phyloP scores from a whole-genome alignment of 2,113 vertebrate species.

The Entosphenus tridentatus region DNA sequence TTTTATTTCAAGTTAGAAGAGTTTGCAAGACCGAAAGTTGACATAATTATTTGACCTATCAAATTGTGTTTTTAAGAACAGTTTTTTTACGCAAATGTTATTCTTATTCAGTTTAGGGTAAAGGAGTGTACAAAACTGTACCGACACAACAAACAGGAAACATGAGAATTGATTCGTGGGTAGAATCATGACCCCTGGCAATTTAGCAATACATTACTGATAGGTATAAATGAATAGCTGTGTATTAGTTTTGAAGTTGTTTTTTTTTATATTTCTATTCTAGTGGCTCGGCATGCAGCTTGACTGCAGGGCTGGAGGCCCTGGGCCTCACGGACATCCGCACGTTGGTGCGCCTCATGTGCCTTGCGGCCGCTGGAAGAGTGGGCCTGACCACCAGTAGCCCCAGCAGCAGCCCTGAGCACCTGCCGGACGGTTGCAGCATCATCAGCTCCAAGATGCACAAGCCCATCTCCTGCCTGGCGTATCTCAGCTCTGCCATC shows the following conservation, averaged over 20 bases:
- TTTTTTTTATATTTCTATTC: conserved; percentile 3
- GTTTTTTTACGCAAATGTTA: too few relatives aligned
- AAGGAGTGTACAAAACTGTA: too few relatives aligned
- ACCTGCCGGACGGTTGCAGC: conserved; percentile 35
- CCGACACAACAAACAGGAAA: too few relatives aligned
- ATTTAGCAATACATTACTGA: too few relatives aligned
- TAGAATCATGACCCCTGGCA: too few relatives aligned
- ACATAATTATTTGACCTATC: too few relatives aligned
- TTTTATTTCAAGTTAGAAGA: too few relatives aligned
- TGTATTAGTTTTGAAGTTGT: background rate
- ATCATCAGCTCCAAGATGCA: conserved; percentile 41
- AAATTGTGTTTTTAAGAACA: too few relatives aligned
- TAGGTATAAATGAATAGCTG: background rate
- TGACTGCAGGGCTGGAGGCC: conserved; percentile 90
- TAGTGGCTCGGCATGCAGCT: conserved; percentile 90
- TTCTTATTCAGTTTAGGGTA: too few relatives aligned
- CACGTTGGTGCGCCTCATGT: conserved; percentile 80
- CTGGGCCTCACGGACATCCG: conserved; percentile 79
- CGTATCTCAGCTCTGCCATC: conserved; percentile 83
- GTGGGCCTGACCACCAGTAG: conserved; percentile 66
- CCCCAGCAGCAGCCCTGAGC: conserved; percentile 18
- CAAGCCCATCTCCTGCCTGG: conserved; percentile 86
- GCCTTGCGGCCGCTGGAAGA: conserved; percentile 69
- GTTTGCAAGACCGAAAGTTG: too few relatives aligned
- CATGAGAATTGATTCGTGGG: too few relatives aligned